These are phyloP conservation scores for Sebastes iracundus DNA, from an alignment of 2,797 vertebrate genomes.

Conservation along the genomic window DNA sequence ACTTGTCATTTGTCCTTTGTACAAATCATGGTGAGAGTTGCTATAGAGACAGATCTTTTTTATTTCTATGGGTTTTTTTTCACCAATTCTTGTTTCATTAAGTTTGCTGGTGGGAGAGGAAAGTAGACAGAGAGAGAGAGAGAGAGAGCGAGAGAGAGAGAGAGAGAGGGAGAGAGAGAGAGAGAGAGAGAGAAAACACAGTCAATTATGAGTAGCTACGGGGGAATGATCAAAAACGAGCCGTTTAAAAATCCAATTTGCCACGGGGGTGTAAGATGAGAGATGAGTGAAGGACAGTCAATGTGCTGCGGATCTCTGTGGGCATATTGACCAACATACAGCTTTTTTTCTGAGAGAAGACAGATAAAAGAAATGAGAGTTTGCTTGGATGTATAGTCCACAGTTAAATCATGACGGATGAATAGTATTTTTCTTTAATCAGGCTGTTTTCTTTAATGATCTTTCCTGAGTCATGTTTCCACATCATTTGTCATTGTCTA, in stretches of 20 bases:
- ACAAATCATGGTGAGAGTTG: constrained; percentile 71
- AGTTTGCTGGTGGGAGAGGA: constrained; percentile 44
- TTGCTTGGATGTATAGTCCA: constrained; percentile 42
- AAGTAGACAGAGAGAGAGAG: constrained; percentile 39
- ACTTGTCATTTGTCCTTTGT: constrained; percentile 80
- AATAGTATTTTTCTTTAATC: constrained; percentile 29
- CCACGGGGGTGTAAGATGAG: constrained; percentile 60
- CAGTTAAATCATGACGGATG: constrained; percentile 39
- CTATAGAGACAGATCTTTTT: constrained; percentile 66
- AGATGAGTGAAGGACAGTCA: constrained; percentile 71
- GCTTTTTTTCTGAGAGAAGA: constrained; percentile 26
- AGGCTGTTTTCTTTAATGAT: neutral
- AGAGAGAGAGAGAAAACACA: constrained; percentile 49
- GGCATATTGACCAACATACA: constrained; percentile 54
- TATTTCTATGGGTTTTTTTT: neutral
- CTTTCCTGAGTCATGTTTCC: neutral
- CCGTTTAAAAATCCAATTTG: constrained; percentile 77
- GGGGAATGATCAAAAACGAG: constrained; percentile 68
- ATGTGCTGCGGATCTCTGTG: constrained; percentile 49
- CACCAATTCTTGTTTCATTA: constrained; percentile 62
- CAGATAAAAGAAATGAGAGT: constrained; percentile 38
- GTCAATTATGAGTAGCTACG: constrained; percentile 57
- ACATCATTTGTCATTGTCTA: neutral
- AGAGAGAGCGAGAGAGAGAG: constrained; percentile 6
- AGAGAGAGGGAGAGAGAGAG: constrained; percentile 20